Evolutionary conservation across 2,888 invertebrate genomes (phyloP).

Genomic region (Serrognathus titanus): DNA sequence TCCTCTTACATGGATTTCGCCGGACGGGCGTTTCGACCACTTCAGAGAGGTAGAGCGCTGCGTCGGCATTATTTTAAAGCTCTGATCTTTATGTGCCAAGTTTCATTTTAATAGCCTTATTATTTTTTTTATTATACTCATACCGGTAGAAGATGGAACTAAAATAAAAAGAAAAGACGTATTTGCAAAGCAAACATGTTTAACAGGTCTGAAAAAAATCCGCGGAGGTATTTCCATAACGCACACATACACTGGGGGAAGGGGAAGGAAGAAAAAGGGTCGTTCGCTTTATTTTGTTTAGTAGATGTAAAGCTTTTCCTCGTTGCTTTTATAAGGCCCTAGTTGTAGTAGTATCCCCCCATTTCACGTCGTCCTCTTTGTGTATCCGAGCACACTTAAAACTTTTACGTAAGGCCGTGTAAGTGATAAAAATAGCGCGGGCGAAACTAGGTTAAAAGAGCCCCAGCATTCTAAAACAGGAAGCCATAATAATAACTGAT

Average conservation of each 20-base stretch:
- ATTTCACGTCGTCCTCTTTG: neutral
- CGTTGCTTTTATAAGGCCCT: neutral
- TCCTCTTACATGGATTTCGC: neutral
- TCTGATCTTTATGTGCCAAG: conserved; percentile 5
- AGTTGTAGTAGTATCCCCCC: neutral
- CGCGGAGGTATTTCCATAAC: no score
- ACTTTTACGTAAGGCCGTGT: neutral
- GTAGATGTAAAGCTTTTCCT: neutral
- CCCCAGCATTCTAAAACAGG: conserved; percentile 12
- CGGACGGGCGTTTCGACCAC: neutral
- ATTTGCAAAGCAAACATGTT: no score
- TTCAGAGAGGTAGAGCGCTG: conserved; percentile 4
- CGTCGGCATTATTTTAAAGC: conserved; percentile 9
- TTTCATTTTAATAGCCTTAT: neutral
- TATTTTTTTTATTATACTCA: neutral
- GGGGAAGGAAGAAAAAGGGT: no score
- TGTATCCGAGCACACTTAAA: neutral
- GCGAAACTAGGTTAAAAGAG: conserved; percentile 14
- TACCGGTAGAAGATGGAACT: neutral
- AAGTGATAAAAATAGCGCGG: neutral
- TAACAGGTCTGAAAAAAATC: no score
- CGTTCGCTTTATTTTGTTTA: neutral
- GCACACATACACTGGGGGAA: no score
- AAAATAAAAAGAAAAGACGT: no score
- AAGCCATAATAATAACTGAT: conserved; percentile 14